phyloP scores from a whole-genome alignment of 2,888 invertebrate species.

The Lasius platythorax region DNA sequence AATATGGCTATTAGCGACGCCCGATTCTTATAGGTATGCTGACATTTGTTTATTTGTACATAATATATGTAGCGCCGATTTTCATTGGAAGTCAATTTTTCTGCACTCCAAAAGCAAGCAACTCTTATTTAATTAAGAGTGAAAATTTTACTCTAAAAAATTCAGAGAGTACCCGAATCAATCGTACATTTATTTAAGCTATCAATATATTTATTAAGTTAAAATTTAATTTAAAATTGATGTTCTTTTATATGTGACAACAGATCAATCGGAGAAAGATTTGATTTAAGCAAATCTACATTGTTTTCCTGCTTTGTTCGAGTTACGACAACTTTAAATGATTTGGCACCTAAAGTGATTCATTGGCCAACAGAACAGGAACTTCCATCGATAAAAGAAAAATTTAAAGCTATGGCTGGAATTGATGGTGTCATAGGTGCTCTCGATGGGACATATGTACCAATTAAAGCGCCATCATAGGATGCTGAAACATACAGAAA shows the following conservation, averaged over 20 bases:
- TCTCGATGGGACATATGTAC: not conserved
- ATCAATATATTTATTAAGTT: too few species aligned
- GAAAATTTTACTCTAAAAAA: too few species aligned
- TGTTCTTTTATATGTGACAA: not conserved
- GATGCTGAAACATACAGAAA: not conserved
- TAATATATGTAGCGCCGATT: too few species aligned
- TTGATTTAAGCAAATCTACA: not conserved
- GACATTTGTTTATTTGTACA: too few species aligned
- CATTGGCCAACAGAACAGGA: conserved; percentile 2
- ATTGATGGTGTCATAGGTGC: not conserved
- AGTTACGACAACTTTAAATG: not conserved
- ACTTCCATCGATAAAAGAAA: not conserved
- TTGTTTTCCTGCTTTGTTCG: not conserved
- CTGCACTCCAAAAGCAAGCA: too few species aligned
- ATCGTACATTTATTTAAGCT: too few species aligned
- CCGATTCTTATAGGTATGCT: too few species aligned
- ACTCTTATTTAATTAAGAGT: too few species aligned
- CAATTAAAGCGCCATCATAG: not conserved
- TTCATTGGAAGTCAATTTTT: too few species aligned
- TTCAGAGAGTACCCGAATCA: too few species aligned
- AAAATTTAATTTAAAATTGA: not conserved
- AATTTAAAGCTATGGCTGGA: not conserved
- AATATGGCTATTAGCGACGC: too few species aligned
- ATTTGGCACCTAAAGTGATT: not conserved
- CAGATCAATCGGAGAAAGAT: not conserved